Evolutionary conservation across 2,797 vertebrate genomes (phyloP), one percentile per base, ranked within the genome.

Genomic region (Pyrrhura leucotis): DNA sequence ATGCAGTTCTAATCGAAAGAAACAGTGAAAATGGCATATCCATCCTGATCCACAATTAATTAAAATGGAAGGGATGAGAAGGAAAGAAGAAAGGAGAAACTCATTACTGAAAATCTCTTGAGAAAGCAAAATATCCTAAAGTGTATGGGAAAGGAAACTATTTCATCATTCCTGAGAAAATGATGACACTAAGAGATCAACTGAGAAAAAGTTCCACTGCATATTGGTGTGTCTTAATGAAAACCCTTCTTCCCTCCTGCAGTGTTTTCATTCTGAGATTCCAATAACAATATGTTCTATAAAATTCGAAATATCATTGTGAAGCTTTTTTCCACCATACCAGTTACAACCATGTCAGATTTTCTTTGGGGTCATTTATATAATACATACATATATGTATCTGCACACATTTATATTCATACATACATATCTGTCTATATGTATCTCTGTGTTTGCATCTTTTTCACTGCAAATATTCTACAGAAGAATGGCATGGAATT

Each of bases 81-180:
- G 16, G 15, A 90, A 88, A 86, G 48, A 61, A 81, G 22, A 77
- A 63, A 85, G 10, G 31, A 79, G 40, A 77, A 92, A 75, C 13
- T 89, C 13, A 62, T 85, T 92, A 85, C 10, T 56, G 53, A 71
- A 26, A 86, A 68, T 71, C 51, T 92, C 51, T 62, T 71, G 78
- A 45, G 67, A 77, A 91, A 86, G 19, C 4, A 83, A 79, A 76
- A 82, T 69, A 39, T 1, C 33, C 63, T 68, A 62, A 88, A 81
- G 72, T 88, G 19, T 95, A 67, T 85, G 62, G 22, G 59, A 87
- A 87, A 87, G 23, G 26, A 92, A 93, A 87, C 33, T 58, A 89
- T 94, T 95, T 95, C 5, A 1, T 66, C 63, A 74, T 86, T 90
- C 77, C 59, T 86, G 67, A 89, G 84, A 92, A 95, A 95, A 95